A percentile compares a stretch with the other conserved stretches of the same genome.
Conservation (phyloP, 1,140 invertebrate genomes). For the Octopus bimaculoides region DNA sequence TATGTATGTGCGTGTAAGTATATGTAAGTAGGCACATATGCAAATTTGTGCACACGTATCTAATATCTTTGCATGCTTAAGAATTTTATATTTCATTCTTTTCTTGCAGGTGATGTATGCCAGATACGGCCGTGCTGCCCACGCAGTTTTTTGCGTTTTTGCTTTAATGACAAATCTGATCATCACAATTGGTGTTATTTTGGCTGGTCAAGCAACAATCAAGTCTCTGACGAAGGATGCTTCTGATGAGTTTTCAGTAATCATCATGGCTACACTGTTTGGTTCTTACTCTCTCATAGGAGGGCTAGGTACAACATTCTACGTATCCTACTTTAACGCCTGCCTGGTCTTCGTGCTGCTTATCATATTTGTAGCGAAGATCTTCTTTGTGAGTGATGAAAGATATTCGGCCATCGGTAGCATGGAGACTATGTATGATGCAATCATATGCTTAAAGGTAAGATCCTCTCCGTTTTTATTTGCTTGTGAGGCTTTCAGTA, state of each 20-base stretch:
- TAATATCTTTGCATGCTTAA: no score
- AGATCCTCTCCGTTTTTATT: neutral
- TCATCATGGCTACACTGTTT: conserved; percentile 43
- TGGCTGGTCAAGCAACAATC: conserved; percentile 44
- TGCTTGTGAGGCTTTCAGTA: neutral
- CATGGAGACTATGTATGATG: conserved; percentile 37
- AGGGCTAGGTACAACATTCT: conserved; percentile 56
- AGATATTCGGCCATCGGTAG: conserved; percentile 32
- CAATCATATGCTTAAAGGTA: conserved; percentile 33
- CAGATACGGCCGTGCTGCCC: conserved; percentile 52
- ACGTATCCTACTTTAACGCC: conserved; percentile 57
- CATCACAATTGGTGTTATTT: conserved; percentile 54
- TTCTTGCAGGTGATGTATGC: conserved; percentile 47
- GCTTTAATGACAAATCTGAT: conserved; percentile 57
- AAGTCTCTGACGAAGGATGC: conserved; percentile 42
- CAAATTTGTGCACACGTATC: no score
- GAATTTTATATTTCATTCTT: neutral
- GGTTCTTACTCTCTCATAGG: conserved; percentile 56
- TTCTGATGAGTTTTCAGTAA: conserved; percentile 40
- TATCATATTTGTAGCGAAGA: conserved; percentile 45
- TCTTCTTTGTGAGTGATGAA: conserved; percentile 37
- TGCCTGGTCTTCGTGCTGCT: conserved; percentile 52
- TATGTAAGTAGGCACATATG: no score
- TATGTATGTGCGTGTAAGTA: no score
- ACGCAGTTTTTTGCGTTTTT: conserved; percentile 54